Conservation (phyloP, 2,113 vertebrate species). For the Crypturellus undulatus region DNA sequence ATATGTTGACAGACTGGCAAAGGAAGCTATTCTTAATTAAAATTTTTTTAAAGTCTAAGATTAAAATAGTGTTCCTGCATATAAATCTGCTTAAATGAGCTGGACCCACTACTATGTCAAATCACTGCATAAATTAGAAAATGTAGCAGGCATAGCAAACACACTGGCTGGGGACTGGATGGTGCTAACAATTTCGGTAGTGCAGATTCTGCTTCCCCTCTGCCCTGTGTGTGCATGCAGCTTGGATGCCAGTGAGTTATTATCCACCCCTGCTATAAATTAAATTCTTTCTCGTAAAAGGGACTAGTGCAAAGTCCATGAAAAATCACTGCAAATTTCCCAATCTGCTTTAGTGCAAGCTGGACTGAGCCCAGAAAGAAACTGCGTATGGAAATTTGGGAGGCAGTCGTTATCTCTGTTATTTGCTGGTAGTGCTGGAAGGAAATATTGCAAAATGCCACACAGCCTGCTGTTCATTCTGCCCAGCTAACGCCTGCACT, state of each 20-base stretch:
- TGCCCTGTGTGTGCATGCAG: neutral
- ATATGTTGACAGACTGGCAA: slow-evolving; percentile 68
- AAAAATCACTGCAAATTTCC: neutral
- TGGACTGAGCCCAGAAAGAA: neutral
- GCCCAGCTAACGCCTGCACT: neutral
- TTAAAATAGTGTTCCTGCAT: slow-evolving; percentile 73
- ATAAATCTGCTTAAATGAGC: slow-evolving; percentile 70
- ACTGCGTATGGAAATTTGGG: neutral
- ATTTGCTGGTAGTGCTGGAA: slow-evolving; percentile 15
- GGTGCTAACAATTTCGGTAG: neutral
- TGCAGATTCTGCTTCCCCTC: neutral
- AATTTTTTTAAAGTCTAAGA: slow-evolving; percentile 70
- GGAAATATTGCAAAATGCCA: neutral
- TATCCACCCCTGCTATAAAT: neutral
- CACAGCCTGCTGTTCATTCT: neutral
- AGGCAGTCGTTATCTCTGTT: neutral
- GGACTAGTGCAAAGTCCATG: neutral
- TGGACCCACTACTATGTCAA: neutral
- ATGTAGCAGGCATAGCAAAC: neutral
- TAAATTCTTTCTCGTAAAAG: neutral
- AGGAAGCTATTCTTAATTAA: slow-evolving; percentile 77
- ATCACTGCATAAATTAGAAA: slow-evolving; percentile 38
- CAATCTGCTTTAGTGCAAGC: neutral
- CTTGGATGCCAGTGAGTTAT: neutral
- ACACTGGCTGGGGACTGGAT: neutral